A percentile compares a stretch with the other conserved stretches of the same genome.
Conservation (phyloP, 2,113 vertebrate genomes). For the Oxyura jamaicensis region DNA sequence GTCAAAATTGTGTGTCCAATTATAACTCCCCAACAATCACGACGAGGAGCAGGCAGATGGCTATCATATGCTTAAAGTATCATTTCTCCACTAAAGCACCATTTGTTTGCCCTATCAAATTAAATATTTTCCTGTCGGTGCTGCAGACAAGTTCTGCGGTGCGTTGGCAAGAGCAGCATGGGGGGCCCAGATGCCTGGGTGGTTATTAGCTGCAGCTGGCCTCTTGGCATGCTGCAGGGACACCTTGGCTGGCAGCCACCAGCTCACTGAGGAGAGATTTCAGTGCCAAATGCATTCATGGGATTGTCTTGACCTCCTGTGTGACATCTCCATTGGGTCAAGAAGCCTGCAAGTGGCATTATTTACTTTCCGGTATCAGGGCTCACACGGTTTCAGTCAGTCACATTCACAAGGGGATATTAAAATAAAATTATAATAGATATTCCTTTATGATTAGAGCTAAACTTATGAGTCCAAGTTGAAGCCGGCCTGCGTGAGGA, state of each 20-base stretch:
- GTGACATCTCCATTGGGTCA: not conserved
- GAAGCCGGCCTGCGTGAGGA: not conserved
- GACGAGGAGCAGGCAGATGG: conserved; percentile 26
- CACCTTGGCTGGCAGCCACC: not conserved
- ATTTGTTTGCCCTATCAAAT: conserved; percentile 55
- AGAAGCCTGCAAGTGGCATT: not conserved
- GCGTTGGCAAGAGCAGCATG: not conserved
- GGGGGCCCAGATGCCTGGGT: not conserved
- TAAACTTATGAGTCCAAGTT: not conserved
- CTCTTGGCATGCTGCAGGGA: not conserved
- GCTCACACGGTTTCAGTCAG: not conserved
- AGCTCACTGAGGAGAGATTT: not conserved
- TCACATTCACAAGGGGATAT: not conserved
- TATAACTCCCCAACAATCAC: conserved; percentile 1
- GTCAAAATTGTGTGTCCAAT: conserved; percentile 7
- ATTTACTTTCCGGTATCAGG: not conserved
- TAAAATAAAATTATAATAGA: not conserved
- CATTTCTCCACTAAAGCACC: conserved; percentile 33
- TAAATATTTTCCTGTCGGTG: conserved; percentile 38
- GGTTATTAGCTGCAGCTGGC: not conserved
- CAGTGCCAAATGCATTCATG: not conserved
- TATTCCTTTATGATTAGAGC: not conserved
- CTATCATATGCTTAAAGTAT: conserved; percentile 16
- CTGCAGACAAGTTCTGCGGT: not conserved
- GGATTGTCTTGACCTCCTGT: not conserved